Evolutionary conservation across 64 coral and sea anemone genomes (phyloP), one percentile per base, ranked within the genome.

Genomic region (Montipora foliosa): DNA sequence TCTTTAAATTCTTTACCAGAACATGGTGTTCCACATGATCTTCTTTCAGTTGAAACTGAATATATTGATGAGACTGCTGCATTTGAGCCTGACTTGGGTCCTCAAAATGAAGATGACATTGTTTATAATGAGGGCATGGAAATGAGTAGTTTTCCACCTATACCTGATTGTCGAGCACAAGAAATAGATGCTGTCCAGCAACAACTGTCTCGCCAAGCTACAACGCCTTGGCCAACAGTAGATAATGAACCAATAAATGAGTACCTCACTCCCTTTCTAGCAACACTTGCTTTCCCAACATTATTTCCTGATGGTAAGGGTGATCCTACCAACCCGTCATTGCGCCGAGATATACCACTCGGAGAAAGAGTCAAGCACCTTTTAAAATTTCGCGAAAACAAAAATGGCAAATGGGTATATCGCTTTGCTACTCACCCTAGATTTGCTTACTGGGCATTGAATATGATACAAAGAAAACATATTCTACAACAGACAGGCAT

Each of bases 381-480:
- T 87, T 87, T 87, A 70, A 87, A 87, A 87, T 68, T 72, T 68
- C 47, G 64, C 74, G 83, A 87, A 88, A 88, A 88, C 69, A 88
- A 88, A 89, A 60, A 89, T 77, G 87, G 87, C 75, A 89, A 62
- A 89, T 89, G 87, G 87, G 74, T 89, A 61, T 89, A 89, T 79
- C 87, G 74, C 73, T 89, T 89, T 89, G 87, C 87, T 79, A 78
- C 74, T 59, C 87, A 89, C 59, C 87, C 87, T 78, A 89, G 74
- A 89, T 89, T 89, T 89, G 87, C 87, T 78, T 89, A 89, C 74
- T 89, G 87, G 87, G 87, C 74, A 62, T 89, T 89, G 74, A 89
- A 74, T 74, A 74, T 74, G 70, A 74, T 74, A 74, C 70, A 74
- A 74, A 74, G 70, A 74, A 74, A 74, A 74, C 70, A 0, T 74